phyloP scores from a whole-genome alignment of 2,113 vertebrate species.

The Nannospalax galili region DNA sequence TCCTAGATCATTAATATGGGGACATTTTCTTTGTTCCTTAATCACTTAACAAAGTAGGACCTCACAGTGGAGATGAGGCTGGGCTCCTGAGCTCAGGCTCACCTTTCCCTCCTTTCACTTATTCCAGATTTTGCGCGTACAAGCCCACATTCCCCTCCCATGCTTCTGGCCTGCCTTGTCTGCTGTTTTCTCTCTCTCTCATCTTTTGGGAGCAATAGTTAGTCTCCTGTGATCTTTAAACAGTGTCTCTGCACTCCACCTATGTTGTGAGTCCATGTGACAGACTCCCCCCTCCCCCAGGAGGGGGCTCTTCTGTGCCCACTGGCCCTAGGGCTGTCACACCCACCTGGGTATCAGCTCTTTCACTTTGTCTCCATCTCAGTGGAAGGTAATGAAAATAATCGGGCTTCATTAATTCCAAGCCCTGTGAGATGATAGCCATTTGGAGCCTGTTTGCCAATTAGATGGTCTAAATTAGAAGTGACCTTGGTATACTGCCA shows the following conservation, averaged over 20 bases:
- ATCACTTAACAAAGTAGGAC: constrained; percentile 73
- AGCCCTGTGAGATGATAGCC: constrained; percentile 97
- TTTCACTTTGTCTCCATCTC: constrained; percentile 92
- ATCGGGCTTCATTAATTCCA: constrained; percentile 98
- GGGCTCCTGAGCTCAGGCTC: constrained; percentile 56
- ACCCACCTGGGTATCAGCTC: constrained; percentile 78
- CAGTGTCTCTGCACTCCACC: neutral
- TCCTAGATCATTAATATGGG: constrained; percentile 59
- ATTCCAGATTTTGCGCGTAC: neutral
- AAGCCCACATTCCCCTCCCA: constrained; percentile 90
- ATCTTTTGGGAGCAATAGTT: constrained; percentile 94
- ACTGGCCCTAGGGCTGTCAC: constrained; percentile 58
- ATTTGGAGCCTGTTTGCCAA: constrained; percentile 99
- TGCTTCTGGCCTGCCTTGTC: constrained; percentile 93
- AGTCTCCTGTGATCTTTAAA: constrained; percentile 79
- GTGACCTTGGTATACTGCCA: constrained; percentile 97
- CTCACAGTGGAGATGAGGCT: constrained; percentile 56
- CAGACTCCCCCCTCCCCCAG: constrained; percentile 54
- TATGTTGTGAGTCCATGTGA: neutral
- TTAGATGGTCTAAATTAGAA: constrained; percentile 99
- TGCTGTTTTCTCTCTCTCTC: constrained; percentile 89
- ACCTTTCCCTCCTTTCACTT: neutral
- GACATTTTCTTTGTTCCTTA: constrained; percentile 69
- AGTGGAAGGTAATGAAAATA: constrained; percentile 97
- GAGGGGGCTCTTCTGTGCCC: neutral